Conservation (phyloP, 2,888 invertebrate species). For the Andrena hattorfiana region DNA sequence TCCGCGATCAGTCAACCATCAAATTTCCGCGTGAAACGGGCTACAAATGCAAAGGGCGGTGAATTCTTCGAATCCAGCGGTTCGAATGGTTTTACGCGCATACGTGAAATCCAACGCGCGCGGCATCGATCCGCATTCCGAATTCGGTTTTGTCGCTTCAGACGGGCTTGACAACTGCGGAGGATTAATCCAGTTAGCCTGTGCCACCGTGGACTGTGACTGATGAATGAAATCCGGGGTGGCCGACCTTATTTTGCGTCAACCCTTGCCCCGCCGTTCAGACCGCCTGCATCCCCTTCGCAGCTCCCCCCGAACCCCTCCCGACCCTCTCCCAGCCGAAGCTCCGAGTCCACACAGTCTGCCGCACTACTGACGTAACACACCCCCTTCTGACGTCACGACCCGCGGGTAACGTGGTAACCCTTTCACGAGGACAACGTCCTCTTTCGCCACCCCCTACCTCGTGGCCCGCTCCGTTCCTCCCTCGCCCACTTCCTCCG, state of each 20-base stretch:
- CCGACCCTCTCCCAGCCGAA: slow-evolving; percentile 7
- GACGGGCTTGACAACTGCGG: slow-evolving; percentile 43
- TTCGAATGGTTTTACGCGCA: slow-evolving; percentile 13
- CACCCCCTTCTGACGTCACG: slow-evolving; percentile 76
- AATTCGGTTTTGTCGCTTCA: slow-evolving; percentile 41
- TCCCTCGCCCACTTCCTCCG: not conserved
- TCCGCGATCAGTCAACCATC: no score
- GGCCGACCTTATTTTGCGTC: slow-evolving; percentile 78
- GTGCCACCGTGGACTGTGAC: slow-evolving; percentile 71
- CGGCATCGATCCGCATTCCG: slow-evolving; percentile 32
- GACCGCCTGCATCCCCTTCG: slow-evolving; percentile 46
- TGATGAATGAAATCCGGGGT: slow-evolving; percentile 81
- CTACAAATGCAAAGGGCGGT: not conserved
- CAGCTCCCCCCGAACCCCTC: slow-evolving; percentile 10
- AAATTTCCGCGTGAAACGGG: not conserved
- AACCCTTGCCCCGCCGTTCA: slow-evolving; percentile 50
- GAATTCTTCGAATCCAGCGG: not conserved
- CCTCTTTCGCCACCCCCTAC: slow-evolving; percentile 33
- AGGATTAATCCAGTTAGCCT: slow-evolving; percentile 67
- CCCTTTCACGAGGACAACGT: slow-evolving; percentile 64
- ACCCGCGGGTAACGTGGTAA: slow-evolving; percentile 64
- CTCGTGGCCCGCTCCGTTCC: not conserved
- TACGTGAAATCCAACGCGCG: not conserved
- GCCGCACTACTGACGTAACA: slow-evolving; percentile 79
- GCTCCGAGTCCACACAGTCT: slow-evolving; percentile 67